Evolutionary conservation across 1,140 invertebrate genomes (phyloP), one percentile per base, ranked within the genome.

Genomic region (Drosophila murphyi): DNA sequence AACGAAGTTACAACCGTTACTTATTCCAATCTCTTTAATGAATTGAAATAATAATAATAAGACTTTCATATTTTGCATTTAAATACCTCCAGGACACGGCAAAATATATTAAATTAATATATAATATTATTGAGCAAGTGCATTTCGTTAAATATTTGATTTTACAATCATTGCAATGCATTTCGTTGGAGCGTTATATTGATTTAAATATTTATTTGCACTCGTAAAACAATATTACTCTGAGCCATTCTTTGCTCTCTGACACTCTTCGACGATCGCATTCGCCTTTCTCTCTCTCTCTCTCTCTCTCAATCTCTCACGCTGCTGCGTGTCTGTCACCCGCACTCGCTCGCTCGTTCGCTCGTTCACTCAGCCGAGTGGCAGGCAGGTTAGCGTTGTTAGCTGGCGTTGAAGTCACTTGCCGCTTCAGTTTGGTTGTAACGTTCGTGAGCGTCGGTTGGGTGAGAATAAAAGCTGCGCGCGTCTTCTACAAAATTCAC

Each of bases 401-500:
- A 41, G 39, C 47, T 50, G 20, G 20, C 20, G 54, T 47, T 52
- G 35, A 7, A 61, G 50, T 41, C 51, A 56, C 35, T 56, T 57
- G 50, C 35, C 34, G 67, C 43, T 70, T 78, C 56, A 78, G 72
- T 78, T 78, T 67, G 60, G 57, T 67, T 76, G 52, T 76, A 63
- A 72, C 73, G 57, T 67, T 79, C 73, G 80, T 34, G 63, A 87
- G 73, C 54, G 63, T 54, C 82, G 83, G 82, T 76, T 70, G 78
- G 54, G 65, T 45, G 37, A 56, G 34, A 10, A 20, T 28, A 7
- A 73, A 71, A 88, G 83, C 77, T 89, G 80, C 80, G 83, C 83
- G 85, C 70, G 60, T 71, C 70, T 43, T 43, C 29, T 45, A 51
- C 56, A 72, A 70, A 62, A 60, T 68, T 55, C 55, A 65, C 60